These are phyloP conservation scores for Coelinius sp. DNA, from an alignment of 2,888 invertebrate species.

Conservation along the genomic window DNA sequence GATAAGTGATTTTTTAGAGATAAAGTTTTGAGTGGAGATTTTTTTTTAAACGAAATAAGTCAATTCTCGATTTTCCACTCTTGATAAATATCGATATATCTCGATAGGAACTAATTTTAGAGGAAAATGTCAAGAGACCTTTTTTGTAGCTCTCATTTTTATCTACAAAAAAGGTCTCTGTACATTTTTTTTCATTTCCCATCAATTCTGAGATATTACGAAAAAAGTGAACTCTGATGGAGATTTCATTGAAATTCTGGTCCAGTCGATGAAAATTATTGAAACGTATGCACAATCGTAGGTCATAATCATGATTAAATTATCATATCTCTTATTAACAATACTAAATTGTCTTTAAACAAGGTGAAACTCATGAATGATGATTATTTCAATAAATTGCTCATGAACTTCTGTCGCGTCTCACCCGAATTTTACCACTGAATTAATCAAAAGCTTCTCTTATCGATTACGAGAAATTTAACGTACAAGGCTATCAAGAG, in stretches of 20 bases:
- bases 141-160: too few species aligned
- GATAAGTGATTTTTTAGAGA: not conserved
- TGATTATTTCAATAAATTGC: constrained; percentile 1
- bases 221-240: too few species aligned
- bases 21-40: not conserved
- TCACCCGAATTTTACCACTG: not conserved
- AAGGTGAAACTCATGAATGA: not conserved
- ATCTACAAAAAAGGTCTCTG: too few species aligned
- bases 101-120: too few species aligned
- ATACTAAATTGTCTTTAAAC: not conserved
- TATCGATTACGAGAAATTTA: not conserved
- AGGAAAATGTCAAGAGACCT: too few species aligned
- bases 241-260: not conserved
- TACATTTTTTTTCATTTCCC: too few species aligned
- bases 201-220: too few species aligned
- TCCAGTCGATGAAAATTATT: too few species aligned
- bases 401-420: constrained; percentile 1
- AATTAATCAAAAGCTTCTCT: constrained; percentile 3
- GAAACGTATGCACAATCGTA: not conserved
- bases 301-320: constrained; percentile 4
- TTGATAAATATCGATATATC: too few species aligned
- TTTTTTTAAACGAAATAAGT: not conserved
- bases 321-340: not conserved
- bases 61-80: too few species aligned
- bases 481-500: not conserved